phyloP scores from a whole-genome alignment of 2,888 invertebrate species.

The Cantharis flavilabris region DNA sequence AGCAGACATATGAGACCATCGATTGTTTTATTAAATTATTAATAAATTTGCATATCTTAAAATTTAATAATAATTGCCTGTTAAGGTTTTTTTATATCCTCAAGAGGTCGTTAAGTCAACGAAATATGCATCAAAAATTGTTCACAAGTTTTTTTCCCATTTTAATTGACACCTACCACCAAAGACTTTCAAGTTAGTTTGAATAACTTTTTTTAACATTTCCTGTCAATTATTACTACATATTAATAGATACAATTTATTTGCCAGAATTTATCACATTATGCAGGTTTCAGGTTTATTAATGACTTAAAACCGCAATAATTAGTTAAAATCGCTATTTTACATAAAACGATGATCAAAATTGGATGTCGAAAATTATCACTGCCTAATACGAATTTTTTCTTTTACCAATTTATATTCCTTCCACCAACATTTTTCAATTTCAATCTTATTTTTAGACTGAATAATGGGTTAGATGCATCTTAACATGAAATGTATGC shows the following conservation, averaged over 20 bases:
- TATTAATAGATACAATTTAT: background rate
- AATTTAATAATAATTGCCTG: background rate
- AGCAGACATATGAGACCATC: background rate
- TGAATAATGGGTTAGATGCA: background rate
- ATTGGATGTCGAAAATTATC: background rate
- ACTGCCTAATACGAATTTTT: background rate
- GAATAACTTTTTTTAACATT: background rate
- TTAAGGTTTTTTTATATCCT: background rate
- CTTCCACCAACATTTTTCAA: background rate
- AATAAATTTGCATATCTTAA: background rate
- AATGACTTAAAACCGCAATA: background rate
- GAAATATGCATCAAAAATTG: background rate
- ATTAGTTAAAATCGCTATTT: background rate
- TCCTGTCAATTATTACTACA: background rate
- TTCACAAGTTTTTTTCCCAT: background rate
- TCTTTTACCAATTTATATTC: background rate
- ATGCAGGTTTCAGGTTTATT: background rate
- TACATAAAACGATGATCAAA: background rate
- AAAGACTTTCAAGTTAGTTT: background rate
- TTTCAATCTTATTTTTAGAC: background rate
- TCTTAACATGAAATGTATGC: background rate
- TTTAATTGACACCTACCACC: background rate
- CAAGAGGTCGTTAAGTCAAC: background rate
- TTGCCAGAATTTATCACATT: background rate
- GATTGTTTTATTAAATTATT: background rate